Evolutionary conservation across 2,797 vertebrate genomes (phyloP), one percentile per base, ranked within the genome.

Genomic region (Megalops cyprinoides): DNA sequence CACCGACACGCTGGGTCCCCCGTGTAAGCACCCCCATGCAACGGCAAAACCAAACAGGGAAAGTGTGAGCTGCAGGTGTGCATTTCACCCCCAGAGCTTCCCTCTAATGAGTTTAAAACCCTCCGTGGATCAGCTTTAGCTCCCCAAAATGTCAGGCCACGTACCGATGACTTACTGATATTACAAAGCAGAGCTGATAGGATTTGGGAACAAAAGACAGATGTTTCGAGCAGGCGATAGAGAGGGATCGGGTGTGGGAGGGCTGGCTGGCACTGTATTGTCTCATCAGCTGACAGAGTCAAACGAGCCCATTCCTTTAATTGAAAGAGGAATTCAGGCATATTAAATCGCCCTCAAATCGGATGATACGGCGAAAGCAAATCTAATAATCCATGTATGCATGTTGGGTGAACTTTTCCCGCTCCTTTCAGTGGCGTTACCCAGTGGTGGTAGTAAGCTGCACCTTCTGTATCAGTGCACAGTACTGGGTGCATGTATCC

Each of bases 121-220:
- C 90, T 89, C 87, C 86, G 86, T 82, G 89, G 89, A 89, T 92
- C 88, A 93, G 91, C 90, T 81, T 88, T 89, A 92, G 88, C 92
- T 93, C 89, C 84, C 88, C 87, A 89, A n/a, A 92, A 92, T 89
- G 90, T 87, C 83, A 83, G 77, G 74, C 84, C 81, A 86, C 88
- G 90, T 88, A 86, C 91, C 84, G 84, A 91, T 92, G 91, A 92
- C 89, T 90, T 74, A 77, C 86, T 85, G 90, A 89, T 92, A 90
- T 86, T 91, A 87, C 86, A 92, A 90, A 90, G 89, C 83, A 71
- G 77, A 90, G 91, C 89, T 88, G 91, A 93, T 92, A 91, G 88
- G 92, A 93, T 93, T 93, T 91, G 86, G 82, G 88, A 90, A 93
- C 90, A 92, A 93, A 89, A 91, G 89, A 90, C 93, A 93, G 92